Evolutionary conservation across 2,888 invertebrate species (phyloP).

Genomic region (Bugula neritina): DNA sequence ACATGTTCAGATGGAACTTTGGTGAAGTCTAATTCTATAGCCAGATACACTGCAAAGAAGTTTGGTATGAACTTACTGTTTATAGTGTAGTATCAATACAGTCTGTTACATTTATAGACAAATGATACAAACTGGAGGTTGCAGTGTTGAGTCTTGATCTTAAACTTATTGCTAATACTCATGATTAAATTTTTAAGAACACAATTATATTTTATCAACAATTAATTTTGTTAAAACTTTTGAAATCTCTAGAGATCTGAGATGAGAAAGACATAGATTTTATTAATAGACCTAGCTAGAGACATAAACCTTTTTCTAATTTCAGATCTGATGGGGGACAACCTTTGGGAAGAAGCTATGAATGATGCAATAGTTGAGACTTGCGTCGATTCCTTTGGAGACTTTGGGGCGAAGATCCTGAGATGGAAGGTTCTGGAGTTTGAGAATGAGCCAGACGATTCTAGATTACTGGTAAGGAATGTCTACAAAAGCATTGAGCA

Average conservation of each 20-base stretch:
- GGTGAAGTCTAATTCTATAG: constrained; percentile 5
- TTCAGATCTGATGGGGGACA: background rate
- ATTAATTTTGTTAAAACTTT: too few relatives aligned
- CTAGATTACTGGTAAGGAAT: background rate
- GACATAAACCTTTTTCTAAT: too few relatives aligned
- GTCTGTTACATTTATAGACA: too few relatives aligned
- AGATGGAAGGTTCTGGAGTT: background rate
- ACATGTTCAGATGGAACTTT: background rate
- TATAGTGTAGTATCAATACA: too few relatives aligned
- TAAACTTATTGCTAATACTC: too few relatives aligned
- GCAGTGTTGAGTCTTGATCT: too few relatives aligned
- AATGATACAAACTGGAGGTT: too few relatives aligned
- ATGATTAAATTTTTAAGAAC: too few relatives aligned
- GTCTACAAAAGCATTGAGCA: background rate
- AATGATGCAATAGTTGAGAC: background rate
- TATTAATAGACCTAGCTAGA: too few relatives aligned
- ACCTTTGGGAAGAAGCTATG: background rate
- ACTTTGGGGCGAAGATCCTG: background rate
- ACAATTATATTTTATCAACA: too few relatives aligned
- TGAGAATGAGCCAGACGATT: background rate
- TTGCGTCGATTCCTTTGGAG: background rate
- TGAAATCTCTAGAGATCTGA: too few relatives aligned
- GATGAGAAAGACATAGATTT: too few relatives aligned
- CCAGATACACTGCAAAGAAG: constrained; percentile 9
- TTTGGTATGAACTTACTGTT: constrained; percentile 1